These are phyloP conservation scores for Serilophus lunatus DNA, from an alignment of 2,113 vertebrate genomes.

Conservation along the genomic window DNA sequence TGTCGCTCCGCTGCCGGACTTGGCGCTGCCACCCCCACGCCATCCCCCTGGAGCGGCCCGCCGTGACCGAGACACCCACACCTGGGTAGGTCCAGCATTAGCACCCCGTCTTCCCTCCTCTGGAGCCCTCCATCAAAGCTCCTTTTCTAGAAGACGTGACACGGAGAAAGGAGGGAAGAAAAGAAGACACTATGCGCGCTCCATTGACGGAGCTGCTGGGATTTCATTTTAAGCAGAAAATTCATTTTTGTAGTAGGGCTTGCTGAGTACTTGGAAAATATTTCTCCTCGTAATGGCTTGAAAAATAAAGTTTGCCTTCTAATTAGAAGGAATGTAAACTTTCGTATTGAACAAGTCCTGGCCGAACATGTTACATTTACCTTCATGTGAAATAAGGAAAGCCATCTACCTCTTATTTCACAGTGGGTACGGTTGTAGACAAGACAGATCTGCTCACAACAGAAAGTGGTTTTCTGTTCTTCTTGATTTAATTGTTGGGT, in stretches of 20 bases:
- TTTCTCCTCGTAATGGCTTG: not conserved
- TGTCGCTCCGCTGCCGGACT: not conserved
- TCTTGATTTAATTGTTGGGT: not conserved
- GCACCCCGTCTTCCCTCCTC: no score
- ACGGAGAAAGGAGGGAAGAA: not conserved
- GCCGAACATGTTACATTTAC: not conserved
- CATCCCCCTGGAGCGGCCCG: not conserved
- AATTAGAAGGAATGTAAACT: not conserved
- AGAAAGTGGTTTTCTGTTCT: not conserved
- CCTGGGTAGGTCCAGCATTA: rapidly evolving
- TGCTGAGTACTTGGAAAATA: not conserved
- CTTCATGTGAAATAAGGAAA: not conserved
- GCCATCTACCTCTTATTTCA: not conserved
- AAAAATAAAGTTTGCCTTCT: not conserved
- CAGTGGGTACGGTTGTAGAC: not conserved
- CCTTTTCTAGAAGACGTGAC: not conserved
- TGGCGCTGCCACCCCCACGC: not conserved
- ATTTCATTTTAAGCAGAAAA: not conserved
- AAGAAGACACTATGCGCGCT: not conserved
- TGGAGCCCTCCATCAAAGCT: not conserved
- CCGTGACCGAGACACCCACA: not conserved
- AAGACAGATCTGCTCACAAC: not conserved
- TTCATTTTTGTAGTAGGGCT: not conserved
- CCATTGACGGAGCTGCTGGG: not conserved
- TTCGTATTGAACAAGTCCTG: not conserved